A percentile compares a stretch with the other conserved stretches of the same genome.
Evolutionary conservation across 2,113 vertebrate species (phyloP).

Genomic region (Hemibagrus wyckioides): DNA sequence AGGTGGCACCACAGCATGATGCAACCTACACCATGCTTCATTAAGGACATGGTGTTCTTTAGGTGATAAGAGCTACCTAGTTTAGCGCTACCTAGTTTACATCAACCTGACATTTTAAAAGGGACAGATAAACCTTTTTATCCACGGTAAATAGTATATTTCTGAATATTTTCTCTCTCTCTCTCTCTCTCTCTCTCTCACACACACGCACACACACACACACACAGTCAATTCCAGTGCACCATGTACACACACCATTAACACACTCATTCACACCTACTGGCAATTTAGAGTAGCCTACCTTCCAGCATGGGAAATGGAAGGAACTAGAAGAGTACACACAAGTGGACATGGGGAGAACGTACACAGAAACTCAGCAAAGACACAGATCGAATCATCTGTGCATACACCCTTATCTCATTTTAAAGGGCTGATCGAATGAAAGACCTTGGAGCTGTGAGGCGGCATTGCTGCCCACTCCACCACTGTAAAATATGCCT

Average conservation of each 20-base stretch:
- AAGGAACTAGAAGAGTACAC: background rate
- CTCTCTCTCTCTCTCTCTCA: too few species aligned
- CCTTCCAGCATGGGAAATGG: background rate
- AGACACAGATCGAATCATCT: background rate
- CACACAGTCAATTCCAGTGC: background rate
- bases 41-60: background rate
- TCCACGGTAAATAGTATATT: background rate
- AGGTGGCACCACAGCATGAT: background rate
- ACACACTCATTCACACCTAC: background rate
- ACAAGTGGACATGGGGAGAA: background rate
- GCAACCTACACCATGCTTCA: background rate
- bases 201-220: too few species aligned
- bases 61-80: background rate
- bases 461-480: background rate
- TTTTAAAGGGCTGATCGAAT: slow-evolving; percentile 23
- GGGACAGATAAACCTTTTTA: background rate
- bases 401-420: slow-evolving; percentile 21
- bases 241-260: background rate
- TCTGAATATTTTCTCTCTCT: background rate
- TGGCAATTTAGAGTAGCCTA: background rate
- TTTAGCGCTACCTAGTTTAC: background rate
- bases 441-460: background rate
- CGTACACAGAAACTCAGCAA: background rate
- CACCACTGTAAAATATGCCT: background rate
- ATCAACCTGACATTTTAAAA: background rate